Evolutionary conservation across 1,140 invertebrate genomes (phyloP), one percentile per base, ranked within the genome.

Genomic region (Eulimnadia texana): DNA sequence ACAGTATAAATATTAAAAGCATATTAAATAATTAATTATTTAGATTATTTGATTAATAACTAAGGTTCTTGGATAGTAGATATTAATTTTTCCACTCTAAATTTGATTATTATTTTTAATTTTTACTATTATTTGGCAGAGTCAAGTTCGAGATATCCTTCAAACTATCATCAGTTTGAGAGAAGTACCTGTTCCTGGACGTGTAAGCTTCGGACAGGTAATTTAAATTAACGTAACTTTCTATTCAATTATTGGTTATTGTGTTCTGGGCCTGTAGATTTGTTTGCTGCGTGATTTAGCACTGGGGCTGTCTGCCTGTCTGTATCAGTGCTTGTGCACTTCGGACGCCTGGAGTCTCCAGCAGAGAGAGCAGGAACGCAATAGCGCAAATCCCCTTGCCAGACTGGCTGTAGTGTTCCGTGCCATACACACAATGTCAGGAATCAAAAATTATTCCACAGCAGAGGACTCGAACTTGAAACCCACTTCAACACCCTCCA

Each of bases 241-340:
- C 16, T 42, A 42, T 42, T 42, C 33, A 42, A 16, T 16, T 42
- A 42, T 6, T 42, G 33, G 33, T 42, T 42, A 42, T 42, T 42
- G 33, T 16, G 33, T 42, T 42, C 6, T 42, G 33, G 16, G 33
- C 33, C 6, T 9, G 33, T 79, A 90, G 68, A 81, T 97, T 60
- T 84, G 90, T 70, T 86, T 93, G 10, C 74, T 98, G 22, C 76
- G 94, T 53, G 94, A 98, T 71, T 75, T 98, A 27, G 86, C 92
- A 0, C 86, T 98, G 9, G 93, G 95, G 0, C 76, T 99, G 2
- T 97, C 94, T 16, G 90, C 95, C 10, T 98, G 95, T 74, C 92
- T 99, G 64, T 99, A 99, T 76, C 95, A 99, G 75, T 95, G 93
- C 29, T 79, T 99, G 1, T 98, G 93, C 74, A 94, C 98, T 73